Evolutionary conservation across 2,888 invertebrate genomes (phyloP), one percentile per base, ranked within the genome.

Genomic region (Dendrolimus pini): DNA sequence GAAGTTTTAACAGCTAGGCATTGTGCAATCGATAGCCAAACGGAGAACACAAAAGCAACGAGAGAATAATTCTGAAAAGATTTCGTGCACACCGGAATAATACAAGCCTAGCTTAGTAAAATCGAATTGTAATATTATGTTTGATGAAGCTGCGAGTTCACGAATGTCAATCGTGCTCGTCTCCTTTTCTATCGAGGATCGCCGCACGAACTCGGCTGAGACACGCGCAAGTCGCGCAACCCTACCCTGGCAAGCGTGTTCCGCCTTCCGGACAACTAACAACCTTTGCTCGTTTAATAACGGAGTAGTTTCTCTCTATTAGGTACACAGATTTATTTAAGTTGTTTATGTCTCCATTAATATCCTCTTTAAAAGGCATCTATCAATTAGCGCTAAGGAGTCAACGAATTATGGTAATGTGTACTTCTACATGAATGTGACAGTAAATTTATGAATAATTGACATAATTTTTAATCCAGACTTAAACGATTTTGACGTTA

Each of bases 121-220:
- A 73, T 70, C 64, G 69, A 73, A 72, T 70, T 68, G 63, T 68
- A 67, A 73, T 70, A 76, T 74, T 81, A 74, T 78, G 80, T 77
- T 70, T 66, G 77, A 69, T 69, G 65, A 71, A 68, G 73, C 70
- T 71, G 64, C 60, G 70, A 74, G 80, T 81, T 83, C 83, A 83
- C 73, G 68, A 72, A 74, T 79, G 79, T 75, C 78, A 77, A 80
- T 82, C 83, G 83, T 84, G 86, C 78, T 77, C 79, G 75, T 80
- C 82, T 81, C 73, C 77, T 72, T 74, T 80, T 80, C 75, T 83
- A 87, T 86, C 83, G 73, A 74, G 68, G 77, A 85, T 86, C 82
- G 72, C 74, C 69, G 78, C 88, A 87, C 85, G 86, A 87, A 79
- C 71, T 76, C 62, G 65, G 63, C 61, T 62, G 64, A 61, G 64